These are phyloP conservation scores for Hestina assimilis DNA, from an alignment of 1,140 invertebrate genomes.

Conservation along the genomic window DNA sequence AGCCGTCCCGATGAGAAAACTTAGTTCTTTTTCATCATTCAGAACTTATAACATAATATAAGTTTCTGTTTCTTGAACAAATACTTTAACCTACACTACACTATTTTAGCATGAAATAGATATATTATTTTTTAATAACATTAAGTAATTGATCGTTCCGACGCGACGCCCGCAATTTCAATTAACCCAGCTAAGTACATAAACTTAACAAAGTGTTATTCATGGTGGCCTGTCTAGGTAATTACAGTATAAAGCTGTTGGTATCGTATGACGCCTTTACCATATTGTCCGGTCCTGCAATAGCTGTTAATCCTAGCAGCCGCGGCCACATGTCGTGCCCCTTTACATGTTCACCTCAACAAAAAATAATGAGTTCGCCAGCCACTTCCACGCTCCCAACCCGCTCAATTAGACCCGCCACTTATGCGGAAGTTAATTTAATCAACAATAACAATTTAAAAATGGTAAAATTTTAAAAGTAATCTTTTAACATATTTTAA, in stretches of 20 bases:
- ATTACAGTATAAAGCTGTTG: conserved; percentile 14
- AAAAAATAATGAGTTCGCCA: conserved; percentile 72
- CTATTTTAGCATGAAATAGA: no score
- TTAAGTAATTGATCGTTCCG: no score
- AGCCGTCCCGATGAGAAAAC: no score
- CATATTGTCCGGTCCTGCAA: conserved; percentile 19
- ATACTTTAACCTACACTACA: no score
- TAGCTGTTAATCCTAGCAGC: conserved; percentile 25
- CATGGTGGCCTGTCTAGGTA: conserved; percentile 16
- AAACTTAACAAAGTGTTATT: conserved; percentile 3
- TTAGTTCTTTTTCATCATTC: no score
- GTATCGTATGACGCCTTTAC: conserved; percentile 21
- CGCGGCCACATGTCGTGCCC: conserved; percentile 54
- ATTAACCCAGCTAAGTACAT: conserved; percentile 1
- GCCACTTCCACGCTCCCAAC: conserved; percentile 37
- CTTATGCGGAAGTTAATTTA: background rate
- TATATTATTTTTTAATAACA: no score
- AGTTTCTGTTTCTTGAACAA: no score
- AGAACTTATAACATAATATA: no score
- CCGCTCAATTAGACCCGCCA: conserved; percentile 42
- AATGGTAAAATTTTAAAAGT: no score
- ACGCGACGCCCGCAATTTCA: no score
- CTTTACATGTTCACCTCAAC: conserved; percentile 40
- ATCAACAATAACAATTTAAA: no score
- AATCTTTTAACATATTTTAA: no score